phyloP scores from a whole-genome alignment of 1,140 invertebrate genomes.

The Trachymyrmex cornetzi region DNA sequence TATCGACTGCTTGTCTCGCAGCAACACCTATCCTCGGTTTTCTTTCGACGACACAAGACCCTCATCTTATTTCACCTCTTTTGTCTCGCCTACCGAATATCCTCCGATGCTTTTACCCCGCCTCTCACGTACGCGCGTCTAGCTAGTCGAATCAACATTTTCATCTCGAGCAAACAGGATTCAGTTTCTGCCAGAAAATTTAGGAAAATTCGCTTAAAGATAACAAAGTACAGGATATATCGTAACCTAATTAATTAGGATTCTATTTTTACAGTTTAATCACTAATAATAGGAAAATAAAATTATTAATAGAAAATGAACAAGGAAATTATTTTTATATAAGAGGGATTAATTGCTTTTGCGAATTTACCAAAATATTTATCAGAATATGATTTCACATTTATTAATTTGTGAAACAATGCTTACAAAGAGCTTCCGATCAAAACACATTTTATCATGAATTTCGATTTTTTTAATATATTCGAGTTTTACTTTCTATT shows the following conservation, averaged over 20 bases:
- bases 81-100: constrained; percentile 53
- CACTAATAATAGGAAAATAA: background rate
- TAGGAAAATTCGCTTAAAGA: constrained; percentile 2
- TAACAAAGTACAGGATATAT: background rate
- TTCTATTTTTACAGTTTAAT: background rate
- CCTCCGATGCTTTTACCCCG: constrained; percentile 52
- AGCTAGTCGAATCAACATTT: constrained; percentile 28
- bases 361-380: background rate
- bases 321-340: background rate
- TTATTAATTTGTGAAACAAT: background rate
- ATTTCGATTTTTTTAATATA: background rate
- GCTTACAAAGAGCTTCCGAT: too few relatives aligned
- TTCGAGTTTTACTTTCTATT: background rate
- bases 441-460: background rate
- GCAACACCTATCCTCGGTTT: constrained; percentile 27
- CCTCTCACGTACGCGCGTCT: constrained; percentile 9
- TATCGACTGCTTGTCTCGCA: constrained; percentile 63
- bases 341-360: background rate
- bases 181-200: constrained; percentile 17
- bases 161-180: constrained; percentile 32
- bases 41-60: constrained; percentile 28
- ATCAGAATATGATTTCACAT: background rate
- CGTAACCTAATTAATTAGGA: background rate
- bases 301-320: background rate
- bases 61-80: constrained; percentile 61